Percentiles rank a stretch among this genome's conserved stretches.
Evolutionary conservation across 2,888 invertebrate species (phyloP).

Genomic region (Lasioglossum vierecki): DNA sequence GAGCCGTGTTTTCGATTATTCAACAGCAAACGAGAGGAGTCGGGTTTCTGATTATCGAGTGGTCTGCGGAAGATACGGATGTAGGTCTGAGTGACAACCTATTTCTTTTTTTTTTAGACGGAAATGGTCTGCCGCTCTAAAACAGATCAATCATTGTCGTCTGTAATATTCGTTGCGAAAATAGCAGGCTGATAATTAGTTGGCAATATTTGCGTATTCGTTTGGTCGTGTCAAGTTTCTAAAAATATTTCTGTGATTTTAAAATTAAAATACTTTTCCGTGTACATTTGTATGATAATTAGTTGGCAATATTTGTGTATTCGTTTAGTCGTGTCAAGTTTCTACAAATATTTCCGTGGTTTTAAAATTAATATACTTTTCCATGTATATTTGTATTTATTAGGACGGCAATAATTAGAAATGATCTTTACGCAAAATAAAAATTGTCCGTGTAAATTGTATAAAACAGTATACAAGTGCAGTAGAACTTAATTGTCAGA

Average conservation of each 20-base stretch:
- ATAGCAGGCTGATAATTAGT: neutral
- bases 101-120: neutral
- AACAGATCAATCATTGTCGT: neutral
- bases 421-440: neutral
- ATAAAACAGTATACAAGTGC: neutral
- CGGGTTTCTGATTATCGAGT: constrained; percentile 12
- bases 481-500: neutral
- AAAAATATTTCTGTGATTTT: neutral
- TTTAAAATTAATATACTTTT: neutral
- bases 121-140: neutral
- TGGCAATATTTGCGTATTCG: neutral
- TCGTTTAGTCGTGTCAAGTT: neutral
- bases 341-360: neutral
- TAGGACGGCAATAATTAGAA: neutral
- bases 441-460: neutral
- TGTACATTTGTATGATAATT: neutral
- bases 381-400: neutral
- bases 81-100: neutral
- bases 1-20: neutral
- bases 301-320: neutral
- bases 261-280: neutral
- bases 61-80: neutral
- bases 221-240: neutral
- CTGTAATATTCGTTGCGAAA: neutral
- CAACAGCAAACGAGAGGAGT: neutral